Percentiles rank a stretch among this genome's conserved stretches.
Evolutionary conservation across 2,113 vertebrate species (phyloP).

Genomic region (Dissostichus mawsoni): DNA sequence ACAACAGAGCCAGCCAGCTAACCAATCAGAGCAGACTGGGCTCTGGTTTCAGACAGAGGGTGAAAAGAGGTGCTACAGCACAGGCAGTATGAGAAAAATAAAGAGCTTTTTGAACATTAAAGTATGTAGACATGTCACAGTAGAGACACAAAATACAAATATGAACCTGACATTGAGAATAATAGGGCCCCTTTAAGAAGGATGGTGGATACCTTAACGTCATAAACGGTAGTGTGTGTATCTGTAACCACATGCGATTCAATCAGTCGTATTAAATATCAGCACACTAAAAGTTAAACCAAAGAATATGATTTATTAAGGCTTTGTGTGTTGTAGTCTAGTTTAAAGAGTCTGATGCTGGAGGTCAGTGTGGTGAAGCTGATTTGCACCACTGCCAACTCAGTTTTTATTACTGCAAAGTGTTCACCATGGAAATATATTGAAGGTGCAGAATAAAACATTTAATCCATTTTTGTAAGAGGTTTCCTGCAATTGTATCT

Average conservation of each 20-base stretch:
- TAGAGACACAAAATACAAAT: too few species aligned
- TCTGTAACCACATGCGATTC: not conserved
- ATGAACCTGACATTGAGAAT: too few species aligned
- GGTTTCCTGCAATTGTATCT: not conserved
- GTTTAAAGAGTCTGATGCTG: conserved; percentile 33
- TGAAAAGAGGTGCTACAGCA: too few species aligned
- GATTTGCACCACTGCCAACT: not conserved
- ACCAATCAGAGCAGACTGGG: too few species aligned
- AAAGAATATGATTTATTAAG: conserved; percentile 10
- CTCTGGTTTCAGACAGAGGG: too few species aligned
- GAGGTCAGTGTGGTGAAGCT: conserved; percentile 13
- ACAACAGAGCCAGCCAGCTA: too few species aligned
- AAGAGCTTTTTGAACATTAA: too few species aligned
- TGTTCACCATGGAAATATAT: not conserved
- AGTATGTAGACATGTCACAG: too few species aligned
- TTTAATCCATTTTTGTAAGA: not conserved
- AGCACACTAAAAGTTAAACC: not conserved
- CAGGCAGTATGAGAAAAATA: too few species aligned
- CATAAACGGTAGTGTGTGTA: not conserved
- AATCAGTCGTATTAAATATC: not conserved
- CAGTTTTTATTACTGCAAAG: not conserved
- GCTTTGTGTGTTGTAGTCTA: not conserved
- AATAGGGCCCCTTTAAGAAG: too few species aligned
- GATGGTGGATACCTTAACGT: too few species aligned
- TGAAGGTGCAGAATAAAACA: not conserved